Evolutionary conservation across 2,888 invertebrate genomes (phyloP), one percentile per base, ranked within the genome.

Genomic region (Malthinus seriepunctatus): DNA sequence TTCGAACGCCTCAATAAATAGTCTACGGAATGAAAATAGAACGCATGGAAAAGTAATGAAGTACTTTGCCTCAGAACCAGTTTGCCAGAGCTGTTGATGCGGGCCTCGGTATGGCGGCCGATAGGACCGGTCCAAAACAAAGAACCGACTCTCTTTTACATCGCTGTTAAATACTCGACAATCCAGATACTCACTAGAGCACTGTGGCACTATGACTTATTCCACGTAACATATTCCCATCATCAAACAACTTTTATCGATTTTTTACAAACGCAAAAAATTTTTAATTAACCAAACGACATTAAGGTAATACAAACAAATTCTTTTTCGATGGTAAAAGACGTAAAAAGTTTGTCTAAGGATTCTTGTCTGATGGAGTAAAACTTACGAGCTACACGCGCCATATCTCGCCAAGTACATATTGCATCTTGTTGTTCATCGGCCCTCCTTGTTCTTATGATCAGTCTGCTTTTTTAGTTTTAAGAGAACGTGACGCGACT

Each of bases 81-180:
- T 76, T 75, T 73, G 64, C 53, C 33, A 33, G 39, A 57, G 51
- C 59, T 59, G 65, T 53, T 56, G 58, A 60, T 63, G 63, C 55
- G 63, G 60, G 58, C 57, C 65, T 56, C 62, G 64, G 71, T 70
- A 73, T 73, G 74, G 74, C 71, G 67, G 70, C 65, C 69, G 68
- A 70, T 68, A 68, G 70, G 73, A 75, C 73, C 73, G 71, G 73
- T 73, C 74, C 69, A 68, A 69, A 68, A 72, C 71, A 71, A 73
- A 72, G 67, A 65, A 61, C 54, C 44, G 45, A 56, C 48, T 56
- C 48, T 56, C 60, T 58, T 64, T 65, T 62, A 59, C 49, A 49
- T 52, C 48, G 48, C 44, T 10, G 14, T 33, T 15, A 32, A 34
- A 46, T 44, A 42, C 46, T 35, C 51, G 35, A 39, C 45, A 61